Percentiles rank a stretch among this genome's conserved stretches.
Evolutionary conservation across 2,797 vertebrate species (phyloP).

Genomic region (Botia almorhae): DNA sequence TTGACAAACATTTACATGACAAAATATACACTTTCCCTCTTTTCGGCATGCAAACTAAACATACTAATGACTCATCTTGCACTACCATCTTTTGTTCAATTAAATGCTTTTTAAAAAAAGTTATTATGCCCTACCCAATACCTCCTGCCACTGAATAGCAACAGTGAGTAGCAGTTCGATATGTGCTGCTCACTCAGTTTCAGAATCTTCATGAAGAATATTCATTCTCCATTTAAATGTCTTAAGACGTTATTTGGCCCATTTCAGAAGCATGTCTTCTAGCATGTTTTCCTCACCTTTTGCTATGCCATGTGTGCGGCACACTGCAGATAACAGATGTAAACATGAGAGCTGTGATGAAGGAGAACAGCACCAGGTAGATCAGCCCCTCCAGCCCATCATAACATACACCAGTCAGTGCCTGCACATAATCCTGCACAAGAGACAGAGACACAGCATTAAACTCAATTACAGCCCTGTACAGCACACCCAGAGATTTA

Average conservation of each 20-base stretch:
- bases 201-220: neutral
- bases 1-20: too few relatives aligned
- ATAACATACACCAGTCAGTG: constrained; percentile 94
- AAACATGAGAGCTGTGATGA: constrained; percentile 98
- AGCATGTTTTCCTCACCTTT: constrained; percentile 80
- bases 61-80: too few relatives aligned
- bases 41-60: too few relatives aligned
- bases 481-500: neutral
- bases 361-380: constrained; percentile 97
- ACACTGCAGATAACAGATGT: constrained; percentile 95
- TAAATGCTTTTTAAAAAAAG: too few relatives aligned
- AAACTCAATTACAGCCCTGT: neutral
- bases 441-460: neutral
- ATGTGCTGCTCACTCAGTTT: neutral
- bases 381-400: constrained; percentile 97
- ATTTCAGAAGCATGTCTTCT: neutral
- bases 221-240: neutral
- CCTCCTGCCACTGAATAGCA: too few relatives aligned
- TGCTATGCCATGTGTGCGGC: constrained; percentile 94
- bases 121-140: too few relatives aligned
- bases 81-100: too few relatives aligned
- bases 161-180: neutral
- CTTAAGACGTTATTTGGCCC: neutral
- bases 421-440: constrained; percentile 92
- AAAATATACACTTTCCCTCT: too few relatives aligned